Evolutionary conservation across 2,888 invertebrate species (phyloP), one percentile per base, ranked within the genome.

Genomic region (Nemoura dubitans): DNA sequence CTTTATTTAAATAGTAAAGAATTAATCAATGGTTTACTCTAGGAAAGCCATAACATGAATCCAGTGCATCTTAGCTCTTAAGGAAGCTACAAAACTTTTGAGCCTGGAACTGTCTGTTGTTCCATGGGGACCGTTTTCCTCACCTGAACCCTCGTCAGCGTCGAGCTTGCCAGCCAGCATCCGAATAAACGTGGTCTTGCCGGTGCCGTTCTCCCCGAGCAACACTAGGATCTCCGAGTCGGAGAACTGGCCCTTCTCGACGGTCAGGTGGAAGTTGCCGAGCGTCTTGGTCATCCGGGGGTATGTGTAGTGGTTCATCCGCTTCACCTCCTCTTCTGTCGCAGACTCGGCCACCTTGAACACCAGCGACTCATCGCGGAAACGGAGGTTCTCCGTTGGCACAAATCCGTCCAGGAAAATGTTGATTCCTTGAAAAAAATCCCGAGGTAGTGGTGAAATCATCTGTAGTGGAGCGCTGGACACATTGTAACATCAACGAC

Each of bases 321-420:
- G 94, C 92, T 98, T 98, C 77, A 99, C 96, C 93, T 99, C 99
- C 92, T 99, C 98, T 92, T 99, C 99, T 21, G 96, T 97, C 2
- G 99, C 98, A 86, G 98, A 98, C 91, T 99, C 99, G 0, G 99
- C 97, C 0, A 99, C 99, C 93, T 99, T 99, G 92, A 99, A 99
- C 21, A 98, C 97, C 84, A 99, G 93, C 0, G 99, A 98, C 91
- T 98, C 97, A 89, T 99, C 99, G 88, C 99, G 95, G 94, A 99
- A 99, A 91, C 99, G 95, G 93, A 99, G 95, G 92, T 99, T 99
- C 93, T 99, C 99, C 25, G 99, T 99, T 27, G 99, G 99, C 28
- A 99, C 98, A 93, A 99, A 99, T 84, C 99, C 99, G 92, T 99
- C 99, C 90, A 99, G 94, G 93, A 99, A 99, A 90, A 99, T 99